Evolutionary conservation across 1,140 invertebrate species (phyloP).

Genomic region (Coptotermes formosanus): DNA sequence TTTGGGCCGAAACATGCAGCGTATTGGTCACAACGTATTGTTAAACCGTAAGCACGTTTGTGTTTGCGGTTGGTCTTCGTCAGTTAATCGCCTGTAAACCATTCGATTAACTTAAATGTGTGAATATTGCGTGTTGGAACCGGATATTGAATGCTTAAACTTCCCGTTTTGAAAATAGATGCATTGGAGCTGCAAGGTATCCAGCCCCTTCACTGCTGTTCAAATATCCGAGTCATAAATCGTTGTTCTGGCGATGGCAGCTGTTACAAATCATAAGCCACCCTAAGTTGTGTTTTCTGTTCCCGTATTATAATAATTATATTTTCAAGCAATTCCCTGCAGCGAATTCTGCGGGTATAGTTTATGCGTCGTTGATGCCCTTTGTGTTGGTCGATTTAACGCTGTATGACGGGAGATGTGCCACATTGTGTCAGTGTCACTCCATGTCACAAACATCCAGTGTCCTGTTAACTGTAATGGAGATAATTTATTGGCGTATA

Average conservation of each 20-base stretch:
- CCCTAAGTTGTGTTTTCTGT: neutral
- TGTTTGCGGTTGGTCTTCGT: too few relatives aligned
- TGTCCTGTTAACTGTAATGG: constrained; percentile 15
- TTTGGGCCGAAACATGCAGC: too few relatives aligned
- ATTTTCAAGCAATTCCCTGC: neutral
- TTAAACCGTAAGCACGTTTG: too few relatives aligned
- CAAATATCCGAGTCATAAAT: neutral
- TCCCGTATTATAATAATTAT: neutral
- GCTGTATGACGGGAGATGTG: neutral
- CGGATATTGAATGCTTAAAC: neutral
- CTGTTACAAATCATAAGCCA: neutral
- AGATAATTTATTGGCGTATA: constrained; percentile 1
- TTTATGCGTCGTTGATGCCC: neutral
- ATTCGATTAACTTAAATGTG: neutral
- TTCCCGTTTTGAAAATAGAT: too few relatives aligned
- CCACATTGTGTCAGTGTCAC: neutral
- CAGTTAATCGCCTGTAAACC: too few relatives aligned
- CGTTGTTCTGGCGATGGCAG: neutral
- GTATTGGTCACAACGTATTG: too few relatives aligned
- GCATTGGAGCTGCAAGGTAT: too few relatives aligned
- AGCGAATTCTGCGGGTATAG: neutral
- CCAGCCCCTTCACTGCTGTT: neutral
- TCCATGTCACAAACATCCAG: neutral
- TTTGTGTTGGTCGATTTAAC: neutral
- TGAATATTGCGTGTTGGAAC: neutral